Evolutionary conservation across 2,888 invertebrate genomes (phyloP), one percentile per base, ranked within the genome.

Genomic region (Julus scanicus): DNA sequence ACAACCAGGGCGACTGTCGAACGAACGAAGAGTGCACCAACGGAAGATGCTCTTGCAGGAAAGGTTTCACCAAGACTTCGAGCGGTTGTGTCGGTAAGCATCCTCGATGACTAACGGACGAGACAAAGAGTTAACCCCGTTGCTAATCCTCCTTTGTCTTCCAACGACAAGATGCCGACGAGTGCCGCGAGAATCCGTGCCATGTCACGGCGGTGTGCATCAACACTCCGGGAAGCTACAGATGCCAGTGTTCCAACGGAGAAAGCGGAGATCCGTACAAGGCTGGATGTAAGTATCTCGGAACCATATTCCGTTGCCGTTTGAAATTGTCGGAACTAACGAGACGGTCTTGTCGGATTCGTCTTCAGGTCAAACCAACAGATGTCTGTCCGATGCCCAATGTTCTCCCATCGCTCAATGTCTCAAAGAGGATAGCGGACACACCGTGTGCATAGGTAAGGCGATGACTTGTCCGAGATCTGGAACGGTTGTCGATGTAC

Each of bases 131-230:
- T 84, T 85, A 88, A 53, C 89, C 49, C 3, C 15, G 6, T 80
- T 83, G 11, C 15, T 88, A 71, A 88, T 88, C 49, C 53, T n/a
- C 1, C 4, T 86, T 29, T 37, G 15, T 86, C n/a, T 88, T 71
- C 13, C 1, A 17, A 88, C n/a, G 17, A 13, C 53, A n/a, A 89
- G 89, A 89, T 87, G 89, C 88, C 53, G 94, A 98, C 91, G 98
- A 98, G 93, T 98, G 98, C 86, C 88, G 89, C 84, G 89, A 90
- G 29, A 90, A 90, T 87, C 91, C 91, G 3, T 98, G 98, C 90
- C 97, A 97, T 91, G 94, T 94, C 37, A 94, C 95, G 86, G 97
- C 97, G 1, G 93, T 94, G 87, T 98, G 98, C 91, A 93, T 95
- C 90, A 97, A 98, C 92, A 93, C 94, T 0, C 94, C 95, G 1